Percentiles rank a stretch among this genome's conserved stretches.
Evolutionary conservation across 2,888 invertebrate species (phyloP).

Genomic region (Caenorhabditis doughertyi): DNA sequence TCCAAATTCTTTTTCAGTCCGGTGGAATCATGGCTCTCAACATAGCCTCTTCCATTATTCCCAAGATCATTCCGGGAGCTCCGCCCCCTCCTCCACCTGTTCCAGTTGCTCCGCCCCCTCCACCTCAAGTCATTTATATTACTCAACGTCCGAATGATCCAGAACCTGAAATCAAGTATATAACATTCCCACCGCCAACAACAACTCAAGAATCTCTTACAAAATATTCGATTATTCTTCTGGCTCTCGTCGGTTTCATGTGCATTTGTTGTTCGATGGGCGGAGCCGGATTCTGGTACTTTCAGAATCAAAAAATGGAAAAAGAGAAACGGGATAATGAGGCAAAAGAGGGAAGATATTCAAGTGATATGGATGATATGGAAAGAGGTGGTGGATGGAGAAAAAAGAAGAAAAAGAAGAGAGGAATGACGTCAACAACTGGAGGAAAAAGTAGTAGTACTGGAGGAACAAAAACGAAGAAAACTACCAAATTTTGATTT

Average conservation of each 20-base stretch:
- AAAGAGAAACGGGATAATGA: slow-evolving; percentile 3
- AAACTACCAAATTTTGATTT: too few species aligned
- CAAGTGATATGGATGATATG: too few species aligned
- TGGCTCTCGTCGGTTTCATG: neutral
- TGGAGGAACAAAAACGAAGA: too few species aligned
- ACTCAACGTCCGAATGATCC: neutral
- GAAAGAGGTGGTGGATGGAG: too few species aligned
- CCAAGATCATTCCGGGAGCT: too few species aligned
- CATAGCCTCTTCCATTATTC: too few species aligned
- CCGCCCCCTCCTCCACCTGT: neutral
- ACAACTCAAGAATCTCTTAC: slow-evolving; percentile 3
- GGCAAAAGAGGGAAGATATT: too few species aligned
- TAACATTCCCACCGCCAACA: neutral
- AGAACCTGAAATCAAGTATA: neutral
- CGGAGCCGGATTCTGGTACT: slow-evolving; percentile 7
- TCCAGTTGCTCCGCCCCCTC: neutral
- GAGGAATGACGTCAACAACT: too few species aligned
- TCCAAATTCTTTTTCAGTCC: too few species aligned
- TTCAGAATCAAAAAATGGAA: neutral
- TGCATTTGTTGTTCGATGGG: neutral
- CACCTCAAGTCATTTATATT: neutral
- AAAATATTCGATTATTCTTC: neutral
- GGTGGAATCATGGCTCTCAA: too few species aligned
- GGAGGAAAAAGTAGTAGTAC: too few species aligned
- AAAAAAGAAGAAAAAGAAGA: too few species aligned